A percentile compares a stretch with the other conserved stretches of the same genome.
These are phyloP conservation scores for Arge pagana DNA, from an alignment of 2,888 invertebrate genomes.

Conservation along the genomic window DNA sequence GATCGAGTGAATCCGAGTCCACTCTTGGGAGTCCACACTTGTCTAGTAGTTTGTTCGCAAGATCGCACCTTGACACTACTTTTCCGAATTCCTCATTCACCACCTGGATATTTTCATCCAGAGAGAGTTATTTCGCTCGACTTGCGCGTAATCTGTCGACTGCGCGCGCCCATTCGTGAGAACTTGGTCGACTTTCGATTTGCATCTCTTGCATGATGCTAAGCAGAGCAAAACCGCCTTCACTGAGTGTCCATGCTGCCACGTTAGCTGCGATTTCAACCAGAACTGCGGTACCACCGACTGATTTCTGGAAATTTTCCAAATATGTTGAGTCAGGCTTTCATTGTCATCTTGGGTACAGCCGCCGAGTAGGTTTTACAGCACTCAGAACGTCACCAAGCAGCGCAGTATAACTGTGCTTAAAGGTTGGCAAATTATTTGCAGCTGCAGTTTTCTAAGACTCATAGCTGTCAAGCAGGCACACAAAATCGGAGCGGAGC, in stretches of 20 bases:
- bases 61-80: no score
- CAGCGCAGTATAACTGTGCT: no score
- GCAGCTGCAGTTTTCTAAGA: no score
- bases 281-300: constrained; percentile 23
- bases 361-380: constrained; percentile 28
- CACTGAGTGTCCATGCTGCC: constrained; percentile 24
- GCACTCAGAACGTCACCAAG: constrained; percentile 5
- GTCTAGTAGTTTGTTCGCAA: no score
- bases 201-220: constrained; percentile 26
- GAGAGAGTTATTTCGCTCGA: no score
- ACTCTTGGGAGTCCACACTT: no score
- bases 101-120: no score
- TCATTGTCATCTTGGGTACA: constrained; percentile 26
- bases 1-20: no score
- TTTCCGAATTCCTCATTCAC: no score
- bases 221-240: constrained; percentile 27
- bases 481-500: no score
- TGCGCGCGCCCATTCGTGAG: constrained; percentile 4
- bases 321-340: constrained; percentile 24
- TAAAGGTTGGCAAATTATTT: no score
- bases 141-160: not conserved
- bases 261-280: constrained; percentile 30
- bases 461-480: no score
- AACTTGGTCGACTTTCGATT: constrained; percentile 16
- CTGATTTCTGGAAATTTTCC: constrained; percentile 30